These are phyloP conservation scores for Nysson spinosus DNA, from an alignment of 2,888 invertebrate species.

Conservation along the genomic window DNA sequence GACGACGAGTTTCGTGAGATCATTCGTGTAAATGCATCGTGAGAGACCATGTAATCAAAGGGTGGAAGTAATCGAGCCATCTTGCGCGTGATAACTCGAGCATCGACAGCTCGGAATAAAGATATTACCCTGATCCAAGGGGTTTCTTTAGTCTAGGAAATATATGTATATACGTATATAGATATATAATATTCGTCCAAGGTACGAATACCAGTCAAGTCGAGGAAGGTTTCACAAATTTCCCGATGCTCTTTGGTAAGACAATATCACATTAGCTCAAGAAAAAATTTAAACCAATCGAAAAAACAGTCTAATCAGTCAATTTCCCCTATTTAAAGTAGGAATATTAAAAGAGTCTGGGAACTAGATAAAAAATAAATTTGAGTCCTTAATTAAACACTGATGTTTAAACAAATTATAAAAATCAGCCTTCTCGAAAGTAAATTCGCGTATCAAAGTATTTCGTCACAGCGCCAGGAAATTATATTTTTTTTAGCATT, in stretches of 20 bases:
- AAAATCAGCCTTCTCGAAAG: slow-evolving; percentile 76
- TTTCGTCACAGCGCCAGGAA: slow-evolving; percentile 75
- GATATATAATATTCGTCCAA: neutral
- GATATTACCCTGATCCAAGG: neutral
- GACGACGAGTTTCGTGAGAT: slow-evolving; percentile 24
- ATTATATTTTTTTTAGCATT: no score
- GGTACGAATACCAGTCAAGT: slow-evolving; percentile 31
- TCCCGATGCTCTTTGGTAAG: slow-evolving; percentile 77
- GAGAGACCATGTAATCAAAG: slow-evolving; percentile 3
- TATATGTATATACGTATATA: neutral
- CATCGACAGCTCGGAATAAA: neutral
- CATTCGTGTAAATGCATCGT: slow-evolving; percentile 26
- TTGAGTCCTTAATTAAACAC: slow-evolving; percentile 68
- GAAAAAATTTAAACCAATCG: slow-evolving; percentile 73
- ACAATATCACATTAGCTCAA: slow-evolving; percentile 76
- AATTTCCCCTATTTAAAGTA: slow-evolving; percentile 62
- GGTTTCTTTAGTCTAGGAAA: neutral
- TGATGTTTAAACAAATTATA: slow-evolving; percentile 70
- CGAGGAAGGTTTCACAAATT: slow-evolving; percentile 66
- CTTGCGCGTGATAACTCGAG: neutral
- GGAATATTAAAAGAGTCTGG: slow-evolving; percentile 62
- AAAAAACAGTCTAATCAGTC: slow-evolving; percentile 74
- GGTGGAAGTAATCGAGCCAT: neutral
- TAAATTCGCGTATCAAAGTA: slow-evolving; percentile 72
- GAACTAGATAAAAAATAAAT: slow-evolving; percentile 65